phyloP scores from a whole-genome alignment of 2,113 vertebrate genomes.

The Corythaeola cristata region DNA sequence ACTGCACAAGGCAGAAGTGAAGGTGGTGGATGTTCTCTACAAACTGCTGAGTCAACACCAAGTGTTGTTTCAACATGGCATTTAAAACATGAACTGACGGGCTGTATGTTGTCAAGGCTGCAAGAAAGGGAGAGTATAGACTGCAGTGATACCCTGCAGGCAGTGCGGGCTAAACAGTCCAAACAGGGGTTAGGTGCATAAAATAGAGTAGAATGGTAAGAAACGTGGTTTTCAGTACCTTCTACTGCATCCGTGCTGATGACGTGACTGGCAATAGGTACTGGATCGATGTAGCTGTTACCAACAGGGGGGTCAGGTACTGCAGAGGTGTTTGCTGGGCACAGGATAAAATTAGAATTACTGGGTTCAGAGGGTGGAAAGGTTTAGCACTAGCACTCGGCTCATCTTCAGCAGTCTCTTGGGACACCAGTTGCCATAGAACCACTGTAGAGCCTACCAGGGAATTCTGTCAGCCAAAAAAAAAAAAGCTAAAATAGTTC shows the following conservation, averaged over 20 bases:
- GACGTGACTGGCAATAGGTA: slow-evolving; percentile 65
- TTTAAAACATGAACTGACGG: slow-evolving; percentile 75
- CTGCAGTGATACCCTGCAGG: accelerated
- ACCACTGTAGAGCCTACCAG: background rate
- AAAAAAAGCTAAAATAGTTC: background rate
- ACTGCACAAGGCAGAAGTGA: slow-evolving; percentile 74
- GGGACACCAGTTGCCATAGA: background rate
- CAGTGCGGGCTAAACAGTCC: accelerated
- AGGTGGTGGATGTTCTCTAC: slow-evolving; percentile 74
- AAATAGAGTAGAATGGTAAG: accelerated
- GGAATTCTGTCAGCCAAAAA: background rate
- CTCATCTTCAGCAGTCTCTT: background rate
- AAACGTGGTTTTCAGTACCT: slow-evolving; percentile 65
- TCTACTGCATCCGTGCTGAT: slow-evolving; percentile 81
- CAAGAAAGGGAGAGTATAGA: accelerated
- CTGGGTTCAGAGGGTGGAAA: background rate
- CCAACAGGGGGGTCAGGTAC: slow-evolving; percentile 19
- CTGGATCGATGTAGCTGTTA: slow-evolving; percentile 67
- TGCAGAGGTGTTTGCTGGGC: slow-evolving; percentile 37
- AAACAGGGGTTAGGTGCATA: no score
- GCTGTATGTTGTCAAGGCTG: slow-evolving; percentile 79
- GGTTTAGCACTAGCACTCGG: background rate
- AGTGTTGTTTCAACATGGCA: slow-evolving; percentile 84
- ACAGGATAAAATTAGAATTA: background rate
- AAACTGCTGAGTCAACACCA: slow-evolving; percentile 79